Percentiles rank a stretch among this genome's conserved stretches.
These are phyloP conservation scores for Aspiorhynchus laticeps DNA, from an alignment of 2,113 vertebrate genomes.

Conservation along the genomic window DNA sequence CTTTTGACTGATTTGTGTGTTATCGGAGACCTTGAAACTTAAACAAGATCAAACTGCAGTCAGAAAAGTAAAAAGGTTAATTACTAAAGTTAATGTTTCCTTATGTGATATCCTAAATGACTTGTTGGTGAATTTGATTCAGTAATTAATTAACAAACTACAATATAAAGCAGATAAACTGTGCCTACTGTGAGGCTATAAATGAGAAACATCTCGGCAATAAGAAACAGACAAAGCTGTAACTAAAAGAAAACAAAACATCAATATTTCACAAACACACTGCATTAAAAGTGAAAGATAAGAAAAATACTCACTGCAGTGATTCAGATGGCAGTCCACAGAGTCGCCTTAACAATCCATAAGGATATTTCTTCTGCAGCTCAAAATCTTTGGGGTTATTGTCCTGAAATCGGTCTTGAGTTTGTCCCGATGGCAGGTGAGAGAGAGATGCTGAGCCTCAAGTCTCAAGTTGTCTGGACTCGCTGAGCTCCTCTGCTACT, in stretches of 20 bases:
- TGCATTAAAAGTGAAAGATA: neutral
- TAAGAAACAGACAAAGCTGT: neutral
- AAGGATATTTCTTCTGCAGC: neutral
- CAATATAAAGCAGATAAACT: neutral
- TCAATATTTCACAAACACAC: constrained; percentile 1
- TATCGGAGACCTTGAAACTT: too few species aligned
- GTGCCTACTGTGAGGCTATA: too few species aligned
- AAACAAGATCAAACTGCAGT: neutral
- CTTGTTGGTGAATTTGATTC: neutral
- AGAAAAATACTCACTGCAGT: constrained; percentile 44
- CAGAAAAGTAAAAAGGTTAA: neutral
- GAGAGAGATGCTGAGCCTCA: constrained; percentile 4
- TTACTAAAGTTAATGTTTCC: too few species aligned
- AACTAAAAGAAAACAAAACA: neutral
- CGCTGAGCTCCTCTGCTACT: constrained; percentile 39
- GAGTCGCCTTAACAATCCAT: constrained; percentile 29
- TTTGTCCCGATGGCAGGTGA: neutral
- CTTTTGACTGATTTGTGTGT: too few species aligned
- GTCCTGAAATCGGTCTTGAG: constrained; percentile 1
- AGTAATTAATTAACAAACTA: neutral
- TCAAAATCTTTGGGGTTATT: neutral
- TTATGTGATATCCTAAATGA: neutral
- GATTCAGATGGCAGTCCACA: constrained; percentile 17
- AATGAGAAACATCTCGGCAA: neutral
- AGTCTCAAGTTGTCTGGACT: constrained; percentile 34